Base-by-base conservation (phyloP, 1,140 invertebrate genomes). In the Megalonaias nervosa region DNA sequence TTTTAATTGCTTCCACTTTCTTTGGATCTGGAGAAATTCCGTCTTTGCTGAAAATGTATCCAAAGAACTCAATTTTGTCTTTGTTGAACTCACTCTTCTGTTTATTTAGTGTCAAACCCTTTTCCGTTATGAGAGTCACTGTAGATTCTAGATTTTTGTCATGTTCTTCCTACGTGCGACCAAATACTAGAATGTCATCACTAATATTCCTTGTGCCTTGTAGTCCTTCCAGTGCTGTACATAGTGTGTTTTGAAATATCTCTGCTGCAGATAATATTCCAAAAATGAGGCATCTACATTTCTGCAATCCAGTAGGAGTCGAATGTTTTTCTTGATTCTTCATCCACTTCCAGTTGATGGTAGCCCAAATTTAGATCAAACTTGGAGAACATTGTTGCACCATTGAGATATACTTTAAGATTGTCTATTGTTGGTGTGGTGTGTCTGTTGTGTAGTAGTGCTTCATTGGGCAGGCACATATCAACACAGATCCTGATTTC, bases 401-500 rank as follows among this genome's bases (percentile, higher is more conserved):
- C 81, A 75, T 89, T 84, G 48, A 87, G 71, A 13, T 82, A 81
- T 58, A 79, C 60, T 57, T 86, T 55, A 9, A 87, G 71, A 38
- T 87, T 80, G 67, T 87, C 85, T 3, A 84, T 71, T 56, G 84
- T 89, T 15, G 87, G 85, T 17, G 83, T 86, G 13, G 81, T 75
- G 70, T 87, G 82, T 66, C 87, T 69, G 72, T 87, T 84, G 9
- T 85, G 59, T 19, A 71, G 48, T 17, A 89, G 80, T 9, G 86
- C 86, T 60, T 69, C 66, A 71, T 89, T 89, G 2, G 82, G 81
- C 73, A 73, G 13, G 66, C 83, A 65, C 81, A 86, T 85, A 65
- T 89, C 87, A 17, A 89, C 74, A 75, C 87, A 88, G 5, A 89
- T 56, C 38, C 84, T 58, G 14, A 90, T 82, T 17, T 84, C 85